Conservation (phyloP, 2,797 vertebrate species). For the Microctenopoma stevenorrisi region DNA sequence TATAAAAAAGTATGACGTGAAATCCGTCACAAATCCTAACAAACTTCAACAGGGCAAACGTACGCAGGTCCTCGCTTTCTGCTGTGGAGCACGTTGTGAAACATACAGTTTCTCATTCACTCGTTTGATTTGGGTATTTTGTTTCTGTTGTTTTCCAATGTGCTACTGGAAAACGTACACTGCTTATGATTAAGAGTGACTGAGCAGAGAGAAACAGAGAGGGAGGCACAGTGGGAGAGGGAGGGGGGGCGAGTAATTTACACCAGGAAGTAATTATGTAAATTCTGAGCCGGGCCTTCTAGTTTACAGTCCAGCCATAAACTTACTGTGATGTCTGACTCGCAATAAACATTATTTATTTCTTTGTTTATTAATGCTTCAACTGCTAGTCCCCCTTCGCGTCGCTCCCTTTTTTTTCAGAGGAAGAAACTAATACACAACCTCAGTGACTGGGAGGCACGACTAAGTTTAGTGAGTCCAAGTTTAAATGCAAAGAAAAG, state of each 20-base stretch:
- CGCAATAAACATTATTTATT: slow-evolving; percentile 81
- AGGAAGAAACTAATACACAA: slow-evolving; percentile 38
- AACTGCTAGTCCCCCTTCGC: slow-evolving; percentile 39
- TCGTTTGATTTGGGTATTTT: neutral
- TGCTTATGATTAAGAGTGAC: slow-evolving; percentile 17
- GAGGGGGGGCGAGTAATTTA: slow-evolving; percentile 73
- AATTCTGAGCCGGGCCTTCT: slow-evolving; percentile 78
- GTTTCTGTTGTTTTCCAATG: neutral
- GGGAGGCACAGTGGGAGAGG: slow-evolving; percentile 31
- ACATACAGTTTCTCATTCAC: too few species aligned
- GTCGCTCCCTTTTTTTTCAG: slow-evolving; percentile 38
- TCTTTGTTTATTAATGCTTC: slow-evolving; percentile 78
- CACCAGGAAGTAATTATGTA: slow-evolving; percentile 88
- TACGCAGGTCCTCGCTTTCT: neutral
- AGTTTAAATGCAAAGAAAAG: slow-evolving; percentile 38
- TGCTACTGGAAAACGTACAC: neutral
- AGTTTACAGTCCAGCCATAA: slow-evolving; percentile 84
- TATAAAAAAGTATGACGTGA: too few species aligned
- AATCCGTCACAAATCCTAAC: too few species aligned
- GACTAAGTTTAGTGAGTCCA: slow-evolving; percentile 28
- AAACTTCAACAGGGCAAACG: too few species aligned
- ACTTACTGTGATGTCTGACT: slow-evolving; percentile 81
- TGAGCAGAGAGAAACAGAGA: slow-evolving; percentile 6
- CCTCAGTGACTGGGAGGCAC: slow-evolving; percentile 29
- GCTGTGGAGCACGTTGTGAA: neutral